phyloP scores from a whole-genome alignment of 1,140 invertebrate species.

The Drosophila trapezifrons region DNA sequence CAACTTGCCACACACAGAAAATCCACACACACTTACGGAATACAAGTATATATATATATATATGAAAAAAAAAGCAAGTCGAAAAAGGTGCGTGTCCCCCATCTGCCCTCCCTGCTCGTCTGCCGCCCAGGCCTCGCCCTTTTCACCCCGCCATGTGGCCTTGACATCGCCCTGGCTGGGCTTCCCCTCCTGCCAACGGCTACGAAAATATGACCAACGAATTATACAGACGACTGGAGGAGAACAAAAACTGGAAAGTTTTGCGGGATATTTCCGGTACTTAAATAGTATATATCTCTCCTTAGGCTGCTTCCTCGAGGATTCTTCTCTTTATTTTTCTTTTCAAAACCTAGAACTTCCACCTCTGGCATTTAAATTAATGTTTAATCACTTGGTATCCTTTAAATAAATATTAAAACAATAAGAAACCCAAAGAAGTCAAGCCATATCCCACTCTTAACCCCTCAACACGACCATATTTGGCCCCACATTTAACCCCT shows the following conservation, averaged over 20 bases:
- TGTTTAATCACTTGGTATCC: too few relatives aligned
- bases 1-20: conserved; percentile 70
- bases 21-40: conserved; percentile 27
- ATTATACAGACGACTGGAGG: conserved; percentile 1
- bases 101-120: background rate
- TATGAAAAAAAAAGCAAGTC: conserved; percentile 1
- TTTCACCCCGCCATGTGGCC: conserved; percentile 28
- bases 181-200: background rate
- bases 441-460: background rate
- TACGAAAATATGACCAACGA: conserved; percentile 16
- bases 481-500: conserved; percentile 1
- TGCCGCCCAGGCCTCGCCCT: conserved; percentile 14
- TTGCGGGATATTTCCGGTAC: background rate
- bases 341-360: too few relatives aligned
- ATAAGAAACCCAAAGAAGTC: too few relatives aligned
- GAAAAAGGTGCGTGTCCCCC: conserved; percentile 35
- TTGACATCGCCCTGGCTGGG: conserved; percentile 20
- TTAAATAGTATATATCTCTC: background rate
- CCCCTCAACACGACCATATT: background rate
- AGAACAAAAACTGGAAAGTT: background rate
- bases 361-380: too few relatives aligned
- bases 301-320: too few relatives aligned
- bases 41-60: background rate
- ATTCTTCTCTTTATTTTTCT: too few relatives aligned
- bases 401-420: too few relatives aligned